Percentiles rank a stretch among this genome's conserved stretches.
Evolutionary conservation across 2,113 vertebrate species (phyloP).

Genomic region (Procapra przewalskii): DNA sequence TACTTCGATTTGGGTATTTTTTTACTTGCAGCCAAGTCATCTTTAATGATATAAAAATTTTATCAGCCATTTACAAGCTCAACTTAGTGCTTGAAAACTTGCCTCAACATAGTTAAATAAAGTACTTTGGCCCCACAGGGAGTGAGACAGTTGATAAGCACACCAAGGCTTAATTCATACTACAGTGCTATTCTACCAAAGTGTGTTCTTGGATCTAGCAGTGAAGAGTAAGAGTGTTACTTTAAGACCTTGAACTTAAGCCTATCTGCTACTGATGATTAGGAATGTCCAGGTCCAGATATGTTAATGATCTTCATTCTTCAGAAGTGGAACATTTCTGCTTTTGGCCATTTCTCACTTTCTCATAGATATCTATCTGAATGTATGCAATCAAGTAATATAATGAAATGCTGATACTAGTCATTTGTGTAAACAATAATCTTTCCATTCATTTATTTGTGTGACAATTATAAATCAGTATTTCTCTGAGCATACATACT

Average conservation of each 20-base stretch:
- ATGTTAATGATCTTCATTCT: neutral
- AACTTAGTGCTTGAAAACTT: neutral
- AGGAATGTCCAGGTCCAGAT: neutral
- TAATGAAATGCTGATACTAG: neutral
- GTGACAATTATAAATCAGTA: neutral
- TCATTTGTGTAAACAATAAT: neutral
- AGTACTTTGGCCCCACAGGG: neutral
- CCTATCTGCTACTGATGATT: neutral
- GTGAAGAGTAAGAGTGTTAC: neutral
- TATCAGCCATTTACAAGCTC: neutral
- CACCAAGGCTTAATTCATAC: neutral
- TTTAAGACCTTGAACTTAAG: neutral
- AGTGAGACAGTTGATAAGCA: neutral
- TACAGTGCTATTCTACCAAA: neutral
- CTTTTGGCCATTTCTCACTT: neutral
- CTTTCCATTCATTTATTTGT: neutral
- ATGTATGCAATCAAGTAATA: neutral
- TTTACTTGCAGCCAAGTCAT: neutral
- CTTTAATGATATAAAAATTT: neutral
- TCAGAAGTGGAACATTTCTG: neutral
- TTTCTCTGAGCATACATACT: neutral
- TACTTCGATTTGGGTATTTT: neutral
- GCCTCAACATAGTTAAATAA: neutral
- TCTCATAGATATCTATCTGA: neutral
- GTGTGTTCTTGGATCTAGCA: neutral